These are phyloP conservation scores for Anoplius nigerrimus DNA, from an alignment of 2,888 invertebrate genomes.

Conservation along the genomic window DNA sequence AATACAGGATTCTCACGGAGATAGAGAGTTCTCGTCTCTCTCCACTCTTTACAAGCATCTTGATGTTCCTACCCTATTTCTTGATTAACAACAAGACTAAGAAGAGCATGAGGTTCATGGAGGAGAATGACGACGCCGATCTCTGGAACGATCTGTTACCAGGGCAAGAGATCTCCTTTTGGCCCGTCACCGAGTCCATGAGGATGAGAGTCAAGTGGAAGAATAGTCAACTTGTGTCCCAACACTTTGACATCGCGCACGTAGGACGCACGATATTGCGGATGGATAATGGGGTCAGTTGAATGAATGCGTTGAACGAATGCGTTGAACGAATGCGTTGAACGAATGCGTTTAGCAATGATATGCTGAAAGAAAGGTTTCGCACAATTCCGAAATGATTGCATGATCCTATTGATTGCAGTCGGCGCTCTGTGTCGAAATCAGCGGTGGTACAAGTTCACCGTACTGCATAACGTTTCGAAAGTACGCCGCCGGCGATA, in stretches of 20 bases:
- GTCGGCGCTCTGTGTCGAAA: conserved; percentile 84
- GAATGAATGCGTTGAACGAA: not conserved
- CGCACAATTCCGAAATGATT: too few relatives aligned
- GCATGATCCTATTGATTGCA: conserved; percentile 19
- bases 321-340: not conserved
- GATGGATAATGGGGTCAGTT: conserved; percentile 88
- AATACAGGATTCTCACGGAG: conserved; percentile 84
- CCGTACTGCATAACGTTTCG: conserved; percentile 86
- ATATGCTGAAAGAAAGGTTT: not conserved
- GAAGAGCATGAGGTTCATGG: conserved; percentile 83
- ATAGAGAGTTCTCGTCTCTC: conserved; percentile 84
- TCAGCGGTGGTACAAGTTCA: conserved; percentile 83
- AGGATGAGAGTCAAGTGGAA: conserved; percentile 87
- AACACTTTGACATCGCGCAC: conserved; percentile 84
- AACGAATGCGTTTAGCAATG: not conserved
- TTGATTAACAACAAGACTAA: conserved; percentile 84
- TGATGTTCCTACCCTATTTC: conserved; percentile 88
- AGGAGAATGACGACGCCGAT: conserved; percentile 89
- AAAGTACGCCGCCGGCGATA: conserved; percentile 85
- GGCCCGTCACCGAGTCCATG: conserved; percentile 89
- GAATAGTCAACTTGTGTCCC: conserved; percentile 85
- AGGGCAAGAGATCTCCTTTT: conserved; percentile 84
- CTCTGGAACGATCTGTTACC: conserved; percentile 87
- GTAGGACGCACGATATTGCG: conserved; percentile 85
- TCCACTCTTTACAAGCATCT: conserved; percentile 85